Evolutionary conservation across 1,140 invertebrate genomes (phyloP).

Genomic region (Trichoplusia ni): DNA sequence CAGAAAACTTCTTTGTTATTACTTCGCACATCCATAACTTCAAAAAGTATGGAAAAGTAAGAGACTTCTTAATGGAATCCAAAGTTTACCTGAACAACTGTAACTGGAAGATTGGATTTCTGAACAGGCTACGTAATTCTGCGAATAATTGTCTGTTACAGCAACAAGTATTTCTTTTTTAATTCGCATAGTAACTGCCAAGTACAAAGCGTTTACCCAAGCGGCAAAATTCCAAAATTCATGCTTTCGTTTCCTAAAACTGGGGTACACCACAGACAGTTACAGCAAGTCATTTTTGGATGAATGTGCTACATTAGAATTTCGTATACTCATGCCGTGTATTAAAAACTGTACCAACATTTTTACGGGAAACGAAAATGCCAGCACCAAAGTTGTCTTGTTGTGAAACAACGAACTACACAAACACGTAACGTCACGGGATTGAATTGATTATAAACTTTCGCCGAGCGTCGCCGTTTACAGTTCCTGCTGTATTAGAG

Average conservation of each 20-base stretch:
- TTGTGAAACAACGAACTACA: conserved; percentile 48
- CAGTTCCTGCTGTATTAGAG: not conserved
- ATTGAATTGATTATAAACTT: conserved; percentile 65
- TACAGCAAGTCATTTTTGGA: conserved; percentile 21
- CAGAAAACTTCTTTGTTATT: too few relatives aligned
- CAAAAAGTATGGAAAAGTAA: too few relatives aligned
- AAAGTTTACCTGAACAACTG: not conserved
- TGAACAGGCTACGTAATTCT: not conserved
- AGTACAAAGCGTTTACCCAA: not conserved
- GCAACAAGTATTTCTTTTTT: conserved; percentile 11
- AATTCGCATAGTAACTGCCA: not conserved
- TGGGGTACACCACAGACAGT: conserved; percentile 11
- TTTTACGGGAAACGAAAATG: conserved; percentile 16
- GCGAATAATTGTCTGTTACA: not conserved
- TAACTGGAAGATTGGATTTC: not conserved
- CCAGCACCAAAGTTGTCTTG: conserved; percentile 45
- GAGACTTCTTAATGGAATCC: too few relatives aligned
- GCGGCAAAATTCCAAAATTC: conserved; percentile 20
- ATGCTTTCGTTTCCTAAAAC: conserved; percentile 8
- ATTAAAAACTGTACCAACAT: conserved; percentile 25
- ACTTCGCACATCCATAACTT: too few relatives aligned
- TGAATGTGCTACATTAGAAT: conserved; percentile 28
- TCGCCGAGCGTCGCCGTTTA: conserved; percentile 19
- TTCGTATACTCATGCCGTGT: conserved; percentile 24
- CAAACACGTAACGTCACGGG: conserved; percentile 42